phyloP scores from a whole-genome alignment of 2,797 vertebrate species.

The Darevskia nairensis region DNA sequence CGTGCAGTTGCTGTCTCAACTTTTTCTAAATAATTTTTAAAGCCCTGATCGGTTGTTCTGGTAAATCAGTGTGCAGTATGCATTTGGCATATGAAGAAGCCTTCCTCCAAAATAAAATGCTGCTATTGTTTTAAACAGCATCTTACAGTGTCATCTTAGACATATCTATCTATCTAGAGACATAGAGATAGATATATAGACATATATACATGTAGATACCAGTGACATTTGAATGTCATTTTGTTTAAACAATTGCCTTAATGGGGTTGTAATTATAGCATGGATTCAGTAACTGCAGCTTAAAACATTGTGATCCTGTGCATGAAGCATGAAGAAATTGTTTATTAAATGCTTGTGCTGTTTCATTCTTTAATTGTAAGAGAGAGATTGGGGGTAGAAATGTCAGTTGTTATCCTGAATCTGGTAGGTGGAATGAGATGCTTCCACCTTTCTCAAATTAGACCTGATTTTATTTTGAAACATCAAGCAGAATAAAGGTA shows the following conservation, averaged over 20 bases:
- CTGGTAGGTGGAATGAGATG: not conserved
- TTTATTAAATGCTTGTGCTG: conserved; percentile 4
- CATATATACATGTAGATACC: not conserved
- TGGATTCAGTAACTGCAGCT: conserved; percentile 42
- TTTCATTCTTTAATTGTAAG: not conserved
- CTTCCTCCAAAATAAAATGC: no score
- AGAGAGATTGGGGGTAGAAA: not conserved
- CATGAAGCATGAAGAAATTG: conserved; percentile 59
- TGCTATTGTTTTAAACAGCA: no score
- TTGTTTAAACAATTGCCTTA: conserved; percentile 50
- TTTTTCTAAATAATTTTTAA: not conserved
- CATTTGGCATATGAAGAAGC: not conserved
- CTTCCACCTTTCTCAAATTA: not conserved
- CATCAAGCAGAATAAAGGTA: not conserved
- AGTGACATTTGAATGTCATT: conserved; percentile 29
- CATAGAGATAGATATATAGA: not conserved
- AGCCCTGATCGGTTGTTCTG: not conserved
- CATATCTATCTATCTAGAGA: no score
- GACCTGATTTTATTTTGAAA: not conserved
- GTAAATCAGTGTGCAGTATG: not conserved
- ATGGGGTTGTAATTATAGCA: conserved; percentile 52
- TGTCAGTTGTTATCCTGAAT: not conserved
- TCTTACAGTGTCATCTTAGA: no score
- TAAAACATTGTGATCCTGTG: conserved; percentile 30
- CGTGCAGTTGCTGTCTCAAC: not conserved